Evolutionary conservation across 2,113 vertebrate species (phyloP).

Genomic region (Grus americana): DNA sequence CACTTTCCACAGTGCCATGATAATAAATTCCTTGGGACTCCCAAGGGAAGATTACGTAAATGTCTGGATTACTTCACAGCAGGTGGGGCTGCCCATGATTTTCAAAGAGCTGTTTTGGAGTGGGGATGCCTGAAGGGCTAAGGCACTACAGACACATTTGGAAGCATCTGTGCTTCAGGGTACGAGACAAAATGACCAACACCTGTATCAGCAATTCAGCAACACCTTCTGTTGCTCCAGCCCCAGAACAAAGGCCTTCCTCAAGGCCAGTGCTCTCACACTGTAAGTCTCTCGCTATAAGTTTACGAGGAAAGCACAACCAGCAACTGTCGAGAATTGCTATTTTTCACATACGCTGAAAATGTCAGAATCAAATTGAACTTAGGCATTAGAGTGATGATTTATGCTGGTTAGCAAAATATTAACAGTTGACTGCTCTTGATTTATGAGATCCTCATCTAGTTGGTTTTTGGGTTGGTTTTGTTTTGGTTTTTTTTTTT

Average conservation of each 20-base stretch:
- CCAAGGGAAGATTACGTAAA: not conserved
- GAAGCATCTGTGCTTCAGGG: not conserved
- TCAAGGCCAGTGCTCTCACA: not conserved
- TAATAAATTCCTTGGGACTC: not conserved
- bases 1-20: not conserved
- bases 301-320: not conserved
- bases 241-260: not conserved
- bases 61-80: not conserved
- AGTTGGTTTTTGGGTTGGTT: not conserved
- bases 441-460: not conserved
- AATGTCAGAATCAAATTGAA: not conserved
- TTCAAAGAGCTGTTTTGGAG: not conserved
- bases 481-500: too few species aligned
- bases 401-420: not conserved
- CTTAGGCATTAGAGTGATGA: not conserved
- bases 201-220: not conserved
- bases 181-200: not conserved
- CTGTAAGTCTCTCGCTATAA: fast-evolving
- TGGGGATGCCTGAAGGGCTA: not conserved
- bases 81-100: not conserved
- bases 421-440: not conserved
- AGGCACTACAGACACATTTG: fast-evolving
- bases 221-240: not conserved
- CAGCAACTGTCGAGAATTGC: not conserved
- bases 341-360: not conserved